Conservation (phyloP, 2,797 vertebrate genomes). For the Labeo calbasu region DNA sequence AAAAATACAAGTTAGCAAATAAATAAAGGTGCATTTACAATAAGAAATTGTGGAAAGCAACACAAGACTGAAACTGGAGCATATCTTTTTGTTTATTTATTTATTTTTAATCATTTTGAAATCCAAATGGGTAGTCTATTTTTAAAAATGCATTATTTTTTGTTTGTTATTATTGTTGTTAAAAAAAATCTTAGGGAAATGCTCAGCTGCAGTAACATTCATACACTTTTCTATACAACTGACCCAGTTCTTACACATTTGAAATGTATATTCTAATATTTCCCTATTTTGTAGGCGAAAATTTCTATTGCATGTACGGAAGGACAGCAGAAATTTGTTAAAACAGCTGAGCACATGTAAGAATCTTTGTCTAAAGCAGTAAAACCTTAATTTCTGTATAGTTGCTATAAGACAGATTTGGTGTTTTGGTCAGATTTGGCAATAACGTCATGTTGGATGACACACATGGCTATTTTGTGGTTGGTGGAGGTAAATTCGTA, state of each 20-base stretch:
- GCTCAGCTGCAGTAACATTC: neutral
- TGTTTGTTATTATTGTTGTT: too few relatives aligned
- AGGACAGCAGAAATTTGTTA: conserved; percentile 44
- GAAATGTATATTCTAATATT: neutral
- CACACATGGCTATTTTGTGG: conserved; percentile 78
- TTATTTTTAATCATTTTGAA: too few relatives aligned
- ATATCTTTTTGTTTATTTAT: too few relatives aligned
- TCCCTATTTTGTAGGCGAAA: conserved; percentile 66
- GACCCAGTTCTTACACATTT: neutral
- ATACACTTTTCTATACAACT: neutral
- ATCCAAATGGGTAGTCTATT: too few relatives aligned
- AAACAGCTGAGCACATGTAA: conserved; percentile 69
- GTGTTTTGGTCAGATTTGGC: conserved; percentile 65
- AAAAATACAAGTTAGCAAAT: neutral
- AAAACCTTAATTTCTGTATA: neutral
- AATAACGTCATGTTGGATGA: conserved; percentile 72
- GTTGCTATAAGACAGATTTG: neutral
- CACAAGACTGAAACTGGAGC: too few relatives aligned
- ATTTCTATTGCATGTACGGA: conserved; percentile 69
- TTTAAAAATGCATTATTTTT: too few relatives aligned
- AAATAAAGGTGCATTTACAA: neutral
- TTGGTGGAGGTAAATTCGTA: conserved; percentile 77
- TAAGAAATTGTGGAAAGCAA: neutral
- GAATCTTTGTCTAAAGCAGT: conserved; percentile 30
- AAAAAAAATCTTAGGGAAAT: neutral